Conservation (phyloP, 2,113 vertebrate species). For the Caranx melampygus region DNA sequence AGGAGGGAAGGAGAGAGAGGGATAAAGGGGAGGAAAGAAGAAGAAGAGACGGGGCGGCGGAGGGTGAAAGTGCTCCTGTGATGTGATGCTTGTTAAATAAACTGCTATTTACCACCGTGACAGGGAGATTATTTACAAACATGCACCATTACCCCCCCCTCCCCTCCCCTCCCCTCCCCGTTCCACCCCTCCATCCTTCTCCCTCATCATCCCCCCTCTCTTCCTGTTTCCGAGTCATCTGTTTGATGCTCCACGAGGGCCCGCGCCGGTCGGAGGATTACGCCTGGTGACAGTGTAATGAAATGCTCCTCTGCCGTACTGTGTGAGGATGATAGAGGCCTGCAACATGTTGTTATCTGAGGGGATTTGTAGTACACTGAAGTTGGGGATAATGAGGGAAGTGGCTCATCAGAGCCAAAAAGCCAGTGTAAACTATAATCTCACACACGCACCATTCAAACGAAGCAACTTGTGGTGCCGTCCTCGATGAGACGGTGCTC, state of each 20-base stretch:
- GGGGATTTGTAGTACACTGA: slow-evolving; percentile 69
- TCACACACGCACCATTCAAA: slow-evolving; percentile 22
- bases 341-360: slow-evolving; percentile 63
- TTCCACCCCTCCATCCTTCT: not conserved
- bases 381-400: slow-evolving; percentile 63
- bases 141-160: slow-evolving; percentile 66
- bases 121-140: slow-evolving; percentile 86
- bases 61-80: slow-evolving; percentile 74
- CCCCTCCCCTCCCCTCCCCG: not conserved
- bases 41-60: slow-evolving; percentile 37
- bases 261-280: slow-evolving; percentile 67
- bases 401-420: slow-evolving; percentile 59
- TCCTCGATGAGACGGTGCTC: slow-evolving; percentile 34
- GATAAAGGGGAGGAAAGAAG: slow-evolving; percentile 35
- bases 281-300: slow-evolving; percentile 63
- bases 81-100: slow-evolving; percentile 85
- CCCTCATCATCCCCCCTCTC: slow-evolving; percentile 39
- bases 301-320: slow-evolving; percentile 59
- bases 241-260: slow-evolving; percentile 70
- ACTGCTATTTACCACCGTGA: slow-evolving; percentile 81
- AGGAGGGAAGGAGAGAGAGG: slow-evolving; percentile 53
- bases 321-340: slow-evolving; percentile 53
- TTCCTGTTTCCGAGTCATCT: slow-evolving; percentile 47
- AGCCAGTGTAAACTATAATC: slow-evolving; percentile 59
- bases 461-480: slow-evolving; percentile 21